phyloP scores from a whole-genome alignment of 2,113 vertebrate genomes.

The Ptilonorhynchus violaceus region DNA sequence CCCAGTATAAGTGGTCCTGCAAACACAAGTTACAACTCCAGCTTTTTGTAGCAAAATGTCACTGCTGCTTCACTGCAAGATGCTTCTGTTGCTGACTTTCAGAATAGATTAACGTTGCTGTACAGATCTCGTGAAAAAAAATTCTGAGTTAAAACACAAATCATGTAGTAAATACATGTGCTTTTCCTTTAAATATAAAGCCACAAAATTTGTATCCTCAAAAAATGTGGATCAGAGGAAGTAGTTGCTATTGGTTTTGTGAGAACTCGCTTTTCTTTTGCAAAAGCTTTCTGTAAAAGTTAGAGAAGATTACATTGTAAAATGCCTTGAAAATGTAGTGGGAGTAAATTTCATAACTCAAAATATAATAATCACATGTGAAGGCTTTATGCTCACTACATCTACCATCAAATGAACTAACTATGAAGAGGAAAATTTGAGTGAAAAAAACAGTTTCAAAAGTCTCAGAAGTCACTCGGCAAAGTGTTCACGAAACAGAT shows the following conservation, averaged over 20 bases:
- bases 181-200: background rate
- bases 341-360: background rate
- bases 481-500: background rate
- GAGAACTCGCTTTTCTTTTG: background rate
- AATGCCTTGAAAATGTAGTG: background rate
- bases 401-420: background rate
- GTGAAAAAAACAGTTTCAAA: background rate
- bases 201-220: background rate
- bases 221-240: accelerated
- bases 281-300: background rate
- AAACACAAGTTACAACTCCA: background rate
- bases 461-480: background rate
- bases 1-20: background rate
- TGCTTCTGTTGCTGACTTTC: background rate
- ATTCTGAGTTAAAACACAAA: background rate
- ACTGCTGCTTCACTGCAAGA: background rate
- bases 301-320: background rate
- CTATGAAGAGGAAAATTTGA: background rate
- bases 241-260: background rate
- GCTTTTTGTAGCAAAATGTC: background rate
- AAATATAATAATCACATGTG: background rate
- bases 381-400: background rate
- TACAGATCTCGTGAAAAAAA: background rate
- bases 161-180: background rate
- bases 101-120: background rate